These are phyloP conservation scores for Sebastes alutus DNA, from an alignment of 2,797 vertebrate genomes.

Conservation along the genomic window DNA sequence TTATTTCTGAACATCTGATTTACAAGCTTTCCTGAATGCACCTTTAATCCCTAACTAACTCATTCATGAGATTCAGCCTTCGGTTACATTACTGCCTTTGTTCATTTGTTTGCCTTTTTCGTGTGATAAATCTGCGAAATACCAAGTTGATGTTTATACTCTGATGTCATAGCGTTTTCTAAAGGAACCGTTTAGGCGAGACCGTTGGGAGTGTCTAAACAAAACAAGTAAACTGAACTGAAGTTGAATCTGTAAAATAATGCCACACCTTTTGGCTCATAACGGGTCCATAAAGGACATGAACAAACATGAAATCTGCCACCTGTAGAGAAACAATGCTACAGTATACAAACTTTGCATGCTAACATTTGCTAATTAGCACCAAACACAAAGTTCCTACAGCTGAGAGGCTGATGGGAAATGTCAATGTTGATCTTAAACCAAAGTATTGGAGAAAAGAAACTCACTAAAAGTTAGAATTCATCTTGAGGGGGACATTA, in stretches of 20 bases:
- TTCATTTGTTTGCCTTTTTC: neutral
- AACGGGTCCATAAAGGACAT: neutral
- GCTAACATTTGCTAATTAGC: too few species aligned
- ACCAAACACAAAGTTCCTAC: too few species aligned
- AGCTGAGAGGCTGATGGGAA: too few species aligned
- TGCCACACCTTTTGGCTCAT: neutral
- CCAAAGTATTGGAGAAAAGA: too few species aligned
- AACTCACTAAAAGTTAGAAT: too few species aligned
- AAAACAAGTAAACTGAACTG: neutral
- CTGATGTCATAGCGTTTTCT: neutral
- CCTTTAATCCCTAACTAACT: too few species aligned
- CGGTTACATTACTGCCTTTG: neutral
- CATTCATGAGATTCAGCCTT: neutral
- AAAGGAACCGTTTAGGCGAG: rapidly evolving
- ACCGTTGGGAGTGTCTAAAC: conserved; percentile 2
- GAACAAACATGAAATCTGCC: too few species aligned
- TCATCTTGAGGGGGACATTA: too few species aligned
- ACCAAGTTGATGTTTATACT: neutral
- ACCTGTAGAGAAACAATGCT: too few species aligned
- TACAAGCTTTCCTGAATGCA: neutral
- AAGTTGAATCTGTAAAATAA: neutral
- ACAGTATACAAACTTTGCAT: too few species aligned
- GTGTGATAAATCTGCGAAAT: too few species aligned
- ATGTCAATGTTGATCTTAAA: too few species aligned
- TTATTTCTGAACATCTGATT: neutral